Conservation (phyloP, 2,113 vertebrate genomes). For the Speoplatyrhinus poulsoni region DNA sequence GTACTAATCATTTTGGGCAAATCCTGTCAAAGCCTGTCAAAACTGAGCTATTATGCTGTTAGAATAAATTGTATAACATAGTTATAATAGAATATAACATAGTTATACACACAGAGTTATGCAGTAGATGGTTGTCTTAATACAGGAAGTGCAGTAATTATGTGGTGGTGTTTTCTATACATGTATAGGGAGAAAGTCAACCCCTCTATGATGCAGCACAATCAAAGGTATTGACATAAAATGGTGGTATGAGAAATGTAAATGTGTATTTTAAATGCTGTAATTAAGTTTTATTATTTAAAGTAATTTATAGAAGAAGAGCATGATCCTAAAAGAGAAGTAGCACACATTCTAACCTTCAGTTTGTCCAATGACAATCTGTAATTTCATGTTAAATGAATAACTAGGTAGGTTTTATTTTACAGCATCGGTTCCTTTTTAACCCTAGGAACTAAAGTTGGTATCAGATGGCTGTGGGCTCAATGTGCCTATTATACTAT, state of each 20-base stretch:
- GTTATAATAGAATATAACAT: too few species aligned
- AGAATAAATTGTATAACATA: background rate
- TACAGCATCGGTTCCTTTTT: background rate
- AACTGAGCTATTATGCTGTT: background rate
- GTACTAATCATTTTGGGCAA: background rate
- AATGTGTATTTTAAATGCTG: conserved; percentile 71
- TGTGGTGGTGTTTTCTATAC: conserved; percentile 17
- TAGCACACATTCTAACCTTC: conserved; percentile 57
- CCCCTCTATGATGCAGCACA: conserved; percentile 54
- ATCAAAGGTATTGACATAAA: conserved; percentile 42
- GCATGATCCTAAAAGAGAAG: conserved; percentile 64
- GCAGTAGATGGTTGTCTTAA: background rate
- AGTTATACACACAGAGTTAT: conserved; percentile 1
- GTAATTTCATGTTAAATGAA: conserved; percentile 8
- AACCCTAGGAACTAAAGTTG: background rate
- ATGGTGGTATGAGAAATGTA: conserved; percentile 56
- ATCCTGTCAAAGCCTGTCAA: background rate
- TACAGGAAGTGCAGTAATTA: background rate
- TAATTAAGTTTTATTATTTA: conserved; percentile 79
- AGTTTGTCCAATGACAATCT: conserved; percentile 17
- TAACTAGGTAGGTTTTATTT: conserved; percentile 6
- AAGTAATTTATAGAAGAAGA: conserved; percentile 77
- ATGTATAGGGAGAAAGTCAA: conserved; percentile 5
- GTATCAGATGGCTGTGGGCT: conserved; percentile 1
- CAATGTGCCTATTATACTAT: conserved; percentile 41